phyloP scores from a whole-genome alignment of 2,888 invertebrate species.

The Phytoseiulus persimilis region DNA sequence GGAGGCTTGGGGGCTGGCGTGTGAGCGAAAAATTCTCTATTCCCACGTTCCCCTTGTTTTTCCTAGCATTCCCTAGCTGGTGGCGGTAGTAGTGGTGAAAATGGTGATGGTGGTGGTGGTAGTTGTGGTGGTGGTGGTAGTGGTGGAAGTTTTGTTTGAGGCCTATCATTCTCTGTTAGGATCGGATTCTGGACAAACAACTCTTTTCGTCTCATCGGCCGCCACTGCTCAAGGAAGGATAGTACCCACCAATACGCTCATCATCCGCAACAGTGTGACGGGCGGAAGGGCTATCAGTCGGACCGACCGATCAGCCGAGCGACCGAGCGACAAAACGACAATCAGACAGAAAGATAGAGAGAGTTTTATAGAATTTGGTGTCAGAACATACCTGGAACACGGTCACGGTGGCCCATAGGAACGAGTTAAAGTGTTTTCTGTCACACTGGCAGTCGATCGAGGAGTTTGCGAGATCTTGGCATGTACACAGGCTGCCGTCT shows the following conservation, averaged over 20 bases:
- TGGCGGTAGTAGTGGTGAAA: not conserved
- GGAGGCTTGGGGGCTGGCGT: not conserved
- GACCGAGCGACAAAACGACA: too few species aligned
- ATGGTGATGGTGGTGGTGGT: not conserved
- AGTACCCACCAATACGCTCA: conserved; percentile 9
- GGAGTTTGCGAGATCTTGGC: conserved; percentile 70
- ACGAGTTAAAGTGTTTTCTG: conserved; percentile 97
- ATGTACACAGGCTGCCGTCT: conserved; percentile 72
- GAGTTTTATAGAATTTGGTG: not conserved
- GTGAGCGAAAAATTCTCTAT: not conserved
- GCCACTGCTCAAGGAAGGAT: not conserved
- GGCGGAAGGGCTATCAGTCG: not conserved
- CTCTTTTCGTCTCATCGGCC: not conserved
- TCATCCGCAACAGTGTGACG: not conserved
- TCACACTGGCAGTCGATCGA: conserved; percentile 69
- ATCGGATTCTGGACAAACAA: not conserved
- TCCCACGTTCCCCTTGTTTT: not conserved
- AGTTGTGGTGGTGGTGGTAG: not conserved
- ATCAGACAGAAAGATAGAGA: not conserved
- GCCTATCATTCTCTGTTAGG: not conserved
- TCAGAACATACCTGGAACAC: conserved; percentile 79
- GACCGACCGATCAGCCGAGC: not conserved
- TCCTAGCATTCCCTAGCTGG: not conserved
- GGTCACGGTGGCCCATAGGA: conserved; percentile 93
- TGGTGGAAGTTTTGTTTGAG: not conserved